Evolutionary conservation across 2,797 vertebrate genomes (phyloP), one percentile per base, ranked within the genome.

Genomic region (Muscicapa comitata): DNA sequence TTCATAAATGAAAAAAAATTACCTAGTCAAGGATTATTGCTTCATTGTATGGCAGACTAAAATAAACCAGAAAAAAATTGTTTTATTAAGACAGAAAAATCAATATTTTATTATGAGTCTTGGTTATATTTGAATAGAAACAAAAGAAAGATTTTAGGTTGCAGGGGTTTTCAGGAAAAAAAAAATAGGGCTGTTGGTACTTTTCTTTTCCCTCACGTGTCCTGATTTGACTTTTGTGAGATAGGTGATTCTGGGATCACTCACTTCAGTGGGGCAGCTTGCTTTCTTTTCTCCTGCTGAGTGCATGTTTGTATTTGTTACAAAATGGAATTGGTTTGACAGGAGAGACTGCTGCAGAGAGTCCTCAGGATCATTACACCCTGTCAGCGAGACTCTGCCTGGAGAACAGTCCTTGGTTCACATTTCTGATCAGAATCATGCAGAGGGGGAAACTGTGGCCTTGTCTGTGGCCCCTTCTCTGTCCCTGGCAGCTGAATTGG

Each of bases 341-440:
- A 28, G 63, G 45, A 55, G 18, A 75, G 28, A 11, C 3, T 35
- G 28, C 42, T 43, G 29, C 11, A n/a, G 23, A 33, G 42, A 65
- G 28, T 53, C 11, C 19, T 35, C 35, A 63, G 29, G 35, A 37
- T 33, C 45, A 45, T 72, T 20, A 4, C 29, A 38, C 9, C 1
- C 23, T 25, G 15, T 48, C 28, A 21, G 29, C 17, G 38, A 28
- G n/a, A 31, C 29, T 19, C 25, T 42, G 51, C 28, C 26, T 40
- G 35, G n/a, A 26, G 42, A 43, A 24, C 14, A 15, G 58, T 38
- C 28, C 25, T 75, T 14, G 24, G 31, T 58, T 88, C 28, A 37
- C 10, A 17, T 24, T 37, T 82, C 33, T 24, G 21, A 17, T 50
- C 1, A 2, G 25, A 76, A 25, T 62, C 28, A 3, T 0, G 1